A percentile compares a stretch with the other conserved stretches of the same genome.
These are phyloP conservation scores for Drosophila eugracilis DNA, from an alignment of 1,140 invertebrate genomes.

Conservation along the genomic window DNA sequence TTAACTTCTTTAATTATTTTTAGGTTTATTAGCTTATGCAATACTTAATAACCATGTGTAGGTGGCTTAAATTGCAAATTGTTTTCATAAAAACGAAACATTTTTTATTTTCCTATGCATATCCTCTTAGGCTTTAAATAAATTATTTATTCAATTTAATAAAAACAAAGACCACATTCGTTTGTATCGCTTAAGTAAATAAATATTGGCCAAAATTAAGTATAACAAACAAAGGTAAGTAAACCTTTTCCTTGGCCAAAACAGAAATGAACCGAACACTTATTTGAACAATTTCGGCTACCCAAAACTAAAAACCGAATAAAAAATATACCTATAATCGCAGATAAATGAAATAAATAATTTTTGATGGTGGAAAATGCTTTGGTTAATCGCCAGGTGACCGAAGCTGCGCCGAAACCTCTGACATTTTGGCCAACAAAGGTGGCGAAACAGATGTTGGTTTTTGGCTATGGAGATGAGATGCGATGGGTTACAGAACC, in stretches of 20 bases:
- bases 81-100: no score
- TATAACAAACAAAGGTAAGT: conserved; percentile 16
- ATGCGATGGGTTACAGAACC: conserved; percentile 59
- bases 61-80: no score
- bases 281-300: conserved; percentile 37
- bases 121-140: neutral
- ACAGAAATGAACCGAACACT: conserved; percentile 36
- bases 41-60: neutral
- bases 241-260: conserved; percentile 34
- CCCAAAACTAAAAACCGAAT: conserved; percentile 22
- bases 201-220: conserved; percentile 26
- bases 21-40: no score
- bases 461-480: conserved; percentile 8
- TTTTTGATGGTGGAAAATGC: conserved; percentile 58
- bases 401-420: conserved; percentile 22
- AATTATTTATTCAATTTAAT: conserved; percentile 24
- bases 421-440: conserved; percentile 56
- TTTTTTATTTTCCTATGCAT: neutral
- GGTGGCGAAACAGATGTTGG: conserved; percentile 49
- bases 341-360: conserved; percentile 33
- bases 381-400: conserved; percentile 60
- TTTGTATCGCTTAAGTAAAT: conserved; percentile 18
- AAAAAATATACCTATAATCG: conserved; percentile 10
- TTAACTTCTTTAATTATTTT: no score
- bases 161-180: conserved; percentile 13